Evolutionary conservation across 2,797 vertebrate genomes (phyloP), one percentile per base, ranked within the genome.

Genomic region (Perodicticus potto): DNA sequence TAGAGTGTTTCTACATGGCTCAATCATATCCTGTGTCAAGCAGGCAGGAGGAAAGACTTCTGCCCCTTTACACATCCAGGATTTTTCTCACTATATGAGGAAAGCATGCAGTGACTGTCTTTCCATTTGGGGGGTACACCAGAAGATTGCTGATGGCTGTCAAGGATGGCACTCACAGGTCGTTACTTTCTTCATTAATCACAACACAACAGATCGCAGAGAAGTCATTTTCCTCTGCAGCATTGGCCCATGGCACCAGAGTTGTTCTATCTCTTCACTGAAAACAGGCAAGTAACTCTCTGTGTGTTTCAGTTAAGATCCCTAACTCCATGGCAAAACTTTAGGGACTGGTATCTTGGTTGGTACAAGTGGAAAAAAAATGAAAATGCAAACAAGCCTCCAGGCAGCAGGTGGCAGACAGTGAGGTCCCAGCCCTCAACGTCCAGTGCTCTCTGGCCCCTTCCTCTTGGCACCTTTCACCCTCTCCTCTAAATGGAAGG

Each of bases 21-120:
- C 25, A 10, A 11, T 3, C 4, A 12, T 8, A 1, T 3, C 43
- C n/a, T 5, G 0, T 13, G 27, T n/a, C 53, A 16, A 45, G 40
- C 32, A 3, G 0, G n/a, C 4, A n/a, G 29, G 40, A 65, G n/a
- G 4, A 13, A 45, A 7, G 8, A 2, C 43, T 37, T 32, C 13
- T 27, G 1, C 40, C 16, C 57, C 45, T 65, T 25, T 4, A 43
- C 32, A 40, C 63, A 14, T 17, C 22, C 57, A 45, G n/a, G 7
- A 5, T 12, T n/a, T n/a, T 67, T 5, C 67, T 22, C n/a, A 14
- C 14, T 20, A 4, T 17, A 34, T 45, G 20, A 22, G 57, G 53
- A 22, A 20, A 65, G 67, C 73, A 32, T 32, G 45, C 0, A 25
- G 14, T 43, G 34, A 74, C 70, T 6, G 4, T 88, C 53, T 72